These are phyloP conservation scores for Peromyscus californicus DNA, from an alignment of 2,113 vertebrate species.

Conservation along the genomic window DNA sequence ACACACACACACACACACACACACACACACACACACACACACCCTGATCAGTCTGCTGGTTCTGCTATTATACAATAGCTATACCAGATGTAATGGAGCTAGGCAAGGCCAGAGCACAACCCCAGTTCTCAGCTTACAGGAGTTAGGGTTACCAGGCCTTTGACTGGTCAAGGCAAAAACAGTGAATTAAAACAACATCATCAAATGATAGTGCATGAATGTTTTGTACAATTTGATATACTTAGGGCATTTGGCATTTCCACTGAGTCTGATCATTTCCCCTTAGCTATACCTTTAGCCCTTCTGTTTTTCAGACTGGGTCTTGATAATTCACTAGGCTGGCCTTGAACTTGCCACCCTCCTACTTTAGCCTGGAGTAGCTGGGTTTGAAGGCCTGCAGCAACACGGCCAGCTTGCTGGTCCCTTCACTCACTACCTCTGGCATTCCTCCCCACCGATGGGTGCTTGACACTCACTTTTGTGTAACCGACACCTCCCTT, in stretches of 20 bases:
- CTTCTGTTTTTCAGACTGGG: background rate
- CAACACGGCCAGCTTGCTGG: background rate
- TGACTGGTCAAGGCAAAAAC: slow-evolving; percentile 1
- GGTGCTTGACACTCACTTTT: background rate
- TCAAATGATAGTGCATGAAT: background rate
- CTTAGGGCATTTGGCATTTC: background rate
- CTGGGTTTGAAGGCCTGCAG: background rate
- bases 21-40: background rate
- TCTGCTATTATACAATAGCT: slow-evolving; percentile 7
- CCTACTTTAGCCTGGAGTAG: background rate
- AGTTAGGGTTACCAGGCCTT: background rate
- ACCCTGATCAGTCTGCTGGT: background rate
- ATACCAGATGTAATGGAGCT: background rate
- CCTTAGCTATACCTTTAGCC: background rate
- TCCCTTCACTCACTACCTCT: background rate
- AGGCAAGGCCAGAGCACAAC: background rate
- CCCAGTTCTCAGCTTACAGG: background rate
- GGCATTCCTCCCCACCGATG: background rate
- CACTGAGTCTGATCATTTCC: background rate
- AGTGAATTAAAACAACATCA: background rate
- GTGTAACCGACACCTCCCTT: background rate
- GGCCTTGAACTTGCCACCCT: background rate
- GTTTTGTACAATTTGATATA: background rate
- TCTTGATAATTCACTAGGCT: background rate
- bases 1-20: background rate